Percentiles rank a stretch among this genome's conserved stretches.
phyloP scores from a whole-genome alignment of 2,888 invertebrate genomes.

The Neoitamus cyanurus region DNA sequence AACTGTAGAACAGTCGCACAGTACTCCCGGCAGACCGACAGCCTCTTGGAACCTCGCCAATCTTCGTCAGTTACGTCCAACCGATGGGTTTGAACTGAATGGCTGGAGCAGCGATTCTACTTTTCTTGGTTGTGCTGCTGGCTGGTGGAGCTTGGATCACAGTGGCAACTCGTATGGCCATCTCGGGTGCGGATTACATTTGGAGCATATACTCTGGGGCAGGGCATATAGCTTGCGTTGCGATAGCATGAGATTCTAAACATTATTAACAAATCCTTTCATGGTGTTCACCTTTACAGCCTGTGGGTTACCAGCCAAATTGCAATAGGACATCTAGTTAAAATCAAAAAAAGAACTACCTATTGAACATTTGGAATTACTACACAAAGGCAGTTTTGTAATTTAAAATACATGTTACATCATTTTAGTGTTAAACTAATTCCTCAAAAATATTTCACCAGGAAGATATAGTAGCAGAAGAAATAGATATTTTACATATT shows the following conservation, averaged over 20 bases:
- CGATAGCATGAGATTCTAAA: neutral
- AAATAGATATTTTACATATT: too few relatives aligned
- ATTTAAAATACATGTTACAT: too few relatives aligned
- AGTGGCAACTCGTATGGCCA: neutral
- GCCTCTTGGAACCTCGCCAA: neutral
- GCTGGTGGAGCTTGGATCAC: slow-evolving; percentile 4
- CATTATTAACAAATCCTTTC: neutral
- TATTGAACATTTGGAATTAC: too few relatives aligned
- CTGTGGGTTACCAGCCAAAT: neutral
- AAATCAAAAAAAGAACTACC: too few relatives aligned
- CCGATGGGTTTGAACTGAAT: slow-evolving; percentile 50
- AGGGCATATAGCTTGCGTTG: neutral
- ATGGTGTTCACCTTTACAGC: neutral
- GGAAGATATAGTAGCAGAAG: too few relatives aligned
- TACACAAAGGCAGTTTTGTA: too few relatives aligned
- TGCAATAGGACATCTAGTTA: neutral
- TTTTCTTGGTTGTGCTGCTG: slow-evolving; percentile 22
- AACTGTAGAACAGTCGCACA: neutral
- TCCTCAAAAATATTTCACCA: too few relatives aligned
- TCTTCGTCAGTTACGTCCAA: slow-evolving; percentile 45
- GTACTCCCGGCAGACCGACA: neutral
- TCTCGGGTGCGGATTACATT: neutral
- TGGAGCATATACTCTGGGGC: neutral
- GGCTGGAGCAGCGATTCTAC: neutral
- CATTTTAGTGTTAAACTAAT: too few relatives aligned